Percentiles rank a stretch among this genome's conserved stretches.
Evolutionary conservation across 2,113 vertebrate species (phyloP).

Genomic region (Dasypus novemcinctus): DNA sequence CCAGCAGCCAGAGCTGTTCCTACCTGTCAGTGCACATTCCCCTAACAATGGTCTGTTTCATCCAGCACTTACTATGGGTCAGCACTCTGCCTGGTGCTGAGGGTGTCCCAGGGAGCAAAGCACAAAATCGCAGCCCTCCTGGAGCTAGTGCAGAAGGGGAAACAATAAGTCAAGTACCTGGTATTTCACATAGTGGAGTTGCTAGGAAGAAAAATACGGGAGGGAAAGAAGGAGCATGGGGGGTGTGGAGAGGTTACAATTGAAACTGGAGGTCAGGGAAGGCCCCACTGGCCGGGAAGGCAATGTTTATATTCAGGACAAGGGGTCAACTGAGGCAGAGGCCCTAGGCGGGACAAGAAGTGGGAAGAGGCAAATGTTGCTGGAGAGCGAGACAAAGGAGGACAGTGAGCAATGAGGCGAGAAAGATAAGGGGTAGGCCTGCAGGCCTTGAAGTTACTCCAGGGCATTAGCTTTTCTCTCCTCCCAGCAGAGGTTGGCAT

Average conservation of each 20-base stretch:
- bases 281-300: fast-evolving
- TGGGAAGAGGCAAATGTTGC: neutral
- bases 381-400: neutral
- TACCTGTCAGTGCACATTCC: neutral
- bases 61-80: neutral
- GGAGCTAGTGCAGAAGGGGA: no score
- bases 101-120: neutral
- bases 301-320: fast-evolving
- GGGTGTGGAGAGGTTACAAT: neutral
- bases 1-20: no score
- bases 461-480: no score
- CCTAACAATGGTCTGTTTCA: neutral
- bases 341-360: neutral
- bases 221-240: neutral
- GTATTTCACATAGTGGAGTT: neutral
- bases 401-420: no score
- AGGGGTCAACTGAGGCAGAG: neutral
- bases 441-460: no score
- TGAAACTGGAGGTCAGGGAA: fast-evolving
- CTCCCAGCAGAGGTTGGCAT: neutral
- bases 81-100: neutral
- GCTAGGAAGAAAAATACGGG: neutral
- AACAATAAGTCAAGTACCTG: neutral
- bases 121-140: neutral
- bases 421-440: fast-evolving